Conservation (phyloP, 2,888 invertebrate species). For the Erpobdella octoculata region DNA sequence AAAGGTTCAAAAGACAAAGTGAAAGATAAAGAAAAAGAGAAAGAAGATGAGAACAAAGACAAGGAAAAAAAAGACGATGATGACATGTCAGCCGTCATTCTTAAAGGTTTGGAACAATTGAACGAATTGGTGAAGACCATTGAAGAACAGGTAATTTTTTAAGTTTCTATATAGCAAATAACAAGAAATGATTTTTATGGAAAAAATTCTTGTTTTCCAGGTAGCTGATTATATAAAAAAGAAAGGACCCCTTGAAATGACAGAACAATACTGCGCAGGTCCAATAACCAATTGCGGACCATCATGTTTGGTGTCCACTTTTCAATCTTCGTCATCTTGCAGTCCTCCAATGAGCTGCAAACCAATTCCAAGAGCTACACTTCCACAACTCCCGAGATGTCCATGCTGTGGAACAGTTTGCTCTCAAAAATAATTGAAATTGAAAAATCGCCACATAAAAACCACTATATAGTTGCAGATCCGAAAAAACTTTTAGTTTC, state of each 20-base stretch:
- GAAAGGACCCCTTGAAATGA: constrained; percentile 20
- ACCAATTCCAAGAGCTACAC: constrained; percentile 5
- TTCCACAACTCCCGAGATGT: constrained; percentile 1
- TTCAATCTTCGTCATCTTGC: constrained; percentile 12
- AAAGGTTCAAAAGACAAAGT: constrained; percentile 13
- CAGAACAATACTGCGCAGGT: constrained; percentile 18
- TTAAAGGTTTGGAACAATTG: constrained; percentile 21
- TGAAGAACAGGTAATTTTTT: constrained; percentile 5
- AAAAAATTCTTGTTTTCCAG: not conserved
- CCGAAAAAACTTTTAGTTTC: too few relatives aligned
- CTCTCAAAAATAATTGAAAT: constrained; percentile 10
- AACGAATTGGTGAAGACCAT: constrained; percentile 22
- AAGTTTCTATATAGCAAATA: not conserved
- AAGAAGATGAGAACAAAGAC: constrained; percentile 15
- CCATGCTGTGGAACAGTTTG: constrained; percentile 22
- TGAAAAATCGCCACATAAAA: too few relatives aligned
- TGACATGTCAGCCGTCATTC: constrained; percentile 20
- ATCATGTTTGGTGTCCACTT: constrained; percentile 14
- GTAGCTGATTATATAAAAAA: constrained; percentile 21
- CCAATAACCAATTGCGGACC: constrained; percentile 23
- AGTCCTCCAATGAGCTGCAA: constrained; percentile 16
- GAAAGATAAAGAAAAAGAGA: constrained; percentile 16
- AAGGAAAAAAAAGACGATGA: constrained; percentile 22
- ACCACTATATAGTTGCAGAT: too few relatives aligned
- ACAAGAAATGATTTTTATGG: too few relatives aligned